These are phyloP conservation scores for Operophtera brumata DNA, from an alignment of 2,888 invertebrate genomes.

Conservation along the genomic window DNA sequence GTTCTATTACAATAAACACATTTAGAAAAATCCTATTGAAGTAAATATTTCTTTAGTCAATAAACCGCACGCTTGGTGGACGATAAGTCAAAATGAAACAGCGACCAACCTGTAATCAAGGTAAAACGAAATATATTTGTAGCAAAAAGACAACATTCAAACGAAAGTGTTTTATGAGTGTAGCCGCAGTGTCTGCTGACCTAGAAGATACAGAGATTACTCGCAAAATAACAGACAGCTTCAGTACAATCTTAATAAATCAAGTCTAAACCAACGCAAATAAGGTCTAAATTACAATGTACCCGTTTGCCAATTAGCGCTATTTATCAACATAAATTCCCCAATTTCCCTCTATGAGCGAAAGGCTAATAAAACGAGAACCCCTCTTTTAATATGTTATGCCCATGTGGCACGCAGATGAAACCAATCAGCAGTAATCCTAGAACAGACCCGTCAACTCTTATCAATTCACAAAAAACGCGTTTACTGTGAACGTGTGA, in stretches of 20 bases:
- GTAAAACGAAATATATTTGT: slow-evolving; percentile 1
- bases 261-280: not conserved
- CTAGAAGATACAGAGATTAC: slow-evolving; percentile 14
- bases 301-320: slow-evolving; percentile 22
- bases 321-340: slow-evolving; percentile 23
- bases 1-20: too few species aligned
- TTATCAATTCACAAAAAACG: slow-evolving; percentile 56
- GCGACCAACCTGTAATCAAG: not conserved
- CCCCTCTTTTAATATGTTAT: slow-evolving; percentile 25
- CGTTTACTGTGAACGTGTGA: slow-evolving; percentile 52
- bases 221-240: slow-evolving; percentile 6
- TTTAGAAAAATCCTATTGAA: too few species aligned
- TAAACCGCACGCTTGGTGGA: not conserved
- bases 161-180: slow-evolving; percentile 16
- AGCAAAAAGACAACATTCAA: slow-evolving; percentile 15
- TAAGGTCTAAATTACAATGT: slow-evolving; percentile 18
- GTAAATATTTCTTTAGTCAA: too few species aligned
- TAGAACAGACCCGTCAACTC: slow-evolving; percentile 37
- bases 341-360: slow-evolving; percentile 30
- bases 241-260: slow-evolving; percentile 1
- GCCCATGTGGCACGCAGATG: slow-evolving; percentile 37
- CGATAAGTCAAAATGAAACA: not conserved
- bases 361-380: slow-evolving; percentile 33
- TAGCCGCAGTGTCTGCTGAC: slow-evolving; percentile 14
- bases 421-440: slow-evolving; percentile 39